These are phyloP conservation scores for Aplidium turbinatum DNA, from an alignment of 23 tunicate species.

Conservation along the genomic window DNA sequence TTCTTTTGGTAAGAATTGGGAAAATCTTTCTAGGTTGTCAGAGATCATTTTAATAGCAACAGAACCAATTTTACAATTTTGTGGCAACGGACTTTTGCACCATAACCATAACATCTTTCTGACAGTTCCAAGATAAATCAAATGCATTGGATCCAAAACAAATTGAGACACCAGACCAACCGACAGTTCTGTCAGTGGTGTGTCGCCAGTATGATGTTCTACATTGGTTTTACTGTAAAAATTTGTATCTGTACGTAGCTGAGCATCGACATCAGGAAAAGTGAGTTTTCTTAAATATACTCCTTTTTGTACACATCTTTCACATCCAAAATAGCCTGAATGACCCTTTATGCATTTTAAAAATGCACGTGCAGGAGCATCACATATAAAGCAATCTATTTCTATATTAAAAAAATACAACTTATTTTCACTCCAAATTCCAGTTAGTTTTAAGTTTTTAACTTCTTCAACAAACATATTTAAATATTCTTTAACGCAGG, in stretches of 20 bases:
- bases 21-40: neutral
- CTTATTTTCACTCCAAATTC: neutral
- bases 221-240: conserved; percentile 26
- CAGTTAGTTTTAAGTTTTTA: conserved; percentile 16
- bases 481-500: conserved; percentile 26
- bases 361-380: conserved; percentile 62
- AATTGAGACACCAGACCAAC: conserved; percentile 47
- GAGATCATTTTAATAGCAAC: conserved; percentile 7
- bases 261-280: conserved; percentile 24
- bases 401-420: neutral
- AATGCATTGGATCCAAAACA: conserved; percentile 27
- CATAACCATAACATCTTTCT: conserved; percentile 14
- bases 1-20: conserved; percentile 27
- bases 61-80: conserved; percentile 6
- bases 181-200: conserved; percentile 17
- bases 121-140: conserved; percentile 10
- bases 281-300: conserved; percentile 33
- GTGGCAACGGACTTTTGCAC: neutral
- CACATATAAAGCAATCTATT: conserved; percentile 36
- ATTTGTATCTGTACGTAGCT: conserved; percentile 23
- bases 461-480: conserved; percentile 41
- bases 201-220: conserved; percentile 26
- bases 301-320: conserved; percentile 40
- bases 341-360: conserved; percentile 42
- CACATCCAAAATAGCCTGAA: conserved; percentile 49